Evolutionary conservation across 2,888 invertebrate genomes (phyloP).

Genomic region (Bugula neritina): DNA sequence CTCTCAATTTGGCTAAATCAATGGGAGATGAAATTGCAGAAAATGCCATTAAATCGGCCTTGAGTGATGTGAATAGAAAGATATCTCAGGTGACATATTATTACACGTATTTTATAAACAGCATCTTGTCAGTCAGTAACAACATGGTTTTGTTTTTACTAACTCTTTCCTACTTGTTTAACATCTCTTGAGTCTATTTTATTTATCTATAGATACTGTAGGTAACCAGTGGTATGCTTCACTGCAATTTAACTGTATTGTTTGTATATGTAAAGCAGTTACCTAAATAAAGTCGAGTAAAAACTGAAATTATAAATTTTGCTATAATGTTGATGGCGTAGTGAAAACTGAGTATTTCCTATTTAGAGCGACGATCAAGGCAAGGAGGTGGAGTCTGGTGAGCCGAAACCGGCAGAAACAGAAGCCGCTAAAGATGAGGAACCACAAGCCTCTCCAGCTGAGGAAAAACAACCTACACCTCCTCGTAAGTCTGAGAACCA

Average conservation of each 20-base stretch:
- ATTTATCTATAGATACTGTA: background rate
- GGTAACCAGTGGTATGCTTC: background rate
- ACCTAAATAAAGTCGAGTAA: too few species aligned
- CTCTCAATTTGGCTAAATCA: constrained; percentile 28
- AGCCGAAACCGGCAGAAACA: background rate
- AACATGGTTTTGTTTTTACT: too few species aligned
- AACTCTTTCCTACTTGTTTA: too few species aligned
- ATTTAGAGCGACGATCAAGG: background rate
- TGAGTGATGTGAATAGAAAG: constrained; percentile 45
- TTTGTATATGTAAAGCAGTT: too few species aligned
- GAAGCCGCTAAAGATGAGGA: background rate
- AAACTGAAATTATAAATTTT: too few species aligned
- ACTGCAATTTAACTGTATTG: too few species aligned
- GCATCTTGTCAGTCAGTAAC: too few species aligned
- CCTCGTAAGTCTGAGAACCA: background rate
- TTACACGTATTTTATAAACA: background rate
- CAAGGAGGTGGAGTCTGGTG: background rate
- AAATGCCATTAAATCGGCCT: constrained; percentile 46
- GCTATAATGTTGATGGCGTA: too few species aligned
- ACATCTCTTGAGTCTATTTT: too few species aligned
- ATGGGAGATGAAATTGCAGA: constrained; percentile 41
- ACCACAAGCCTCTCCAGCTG: background rate
- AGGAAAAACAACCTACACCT: background rate
- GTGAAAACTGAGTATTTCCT: too few species aligned
- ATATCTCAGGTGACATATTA: constrained; percentile 30